Evolutionary conservation across 2,797 vertebrate species (phyloP), one percentile per base, ranked within the genome.

Genomic region (Choloepus didactylus): DNA sequence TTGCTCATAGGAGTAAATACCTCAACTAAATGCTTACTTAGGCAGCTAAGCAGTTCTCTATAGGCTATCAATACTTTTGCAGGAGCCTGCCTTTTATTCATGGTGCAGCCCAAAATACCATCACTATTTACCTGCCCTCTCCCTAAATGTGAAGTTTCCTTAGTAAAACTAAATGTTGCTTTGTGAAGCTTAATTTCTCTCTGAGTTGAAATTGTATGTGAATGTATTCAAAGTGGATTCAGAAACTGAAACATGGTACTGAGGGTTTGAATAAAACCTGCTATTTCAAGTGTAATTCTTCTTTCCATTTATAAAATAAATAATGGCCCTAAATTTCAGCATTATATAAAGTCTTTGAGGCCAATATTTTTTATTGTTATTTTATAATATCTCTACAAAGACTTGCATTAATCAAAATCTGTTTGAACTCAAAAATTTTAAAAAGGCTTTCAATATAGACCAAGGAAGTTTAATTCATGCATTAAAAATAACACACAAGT

Each of bases 401-500:
- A 46, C 21, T 29, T n/a, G 35, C 44, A 44, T 44, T 18, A 76
- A 80, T 46, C 46, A 76, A 69, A 89, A 23, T n/a, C 5, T 9
- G 66, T 46, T 80, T 91, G 35, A 70, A 31, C 11, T 86, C 41
- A 77, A 6, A 60, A 56, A 44, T 76, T 25, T 29, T 15, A 56
- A 62, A 81, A 67, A 35, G 3, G 25, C 85, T 49, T 81, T 73
- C 87, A 80, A 62, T 8, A n/a, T 15, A 70, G 38, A 95, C 19
- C 19, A 49, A 89, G 51, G 1, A 15, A 66, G 80, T 80, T 73
- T n/a, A 80, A 87, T 83, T 35, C 44, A 81, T 69, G 6, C 21
- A 44, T n/a, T 70, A 89, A 84, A 82, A 56, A 82, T 75, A 96
- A 44, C 29, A 21, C n/a, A 76, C 62, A 16, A 72, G n/a, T 64